These are phyloP conservation scores for Gisinianus flammeolus DNA, from an alignment of 2,888 invertebrate genomes.

Conservation along the genomic window DNA sequence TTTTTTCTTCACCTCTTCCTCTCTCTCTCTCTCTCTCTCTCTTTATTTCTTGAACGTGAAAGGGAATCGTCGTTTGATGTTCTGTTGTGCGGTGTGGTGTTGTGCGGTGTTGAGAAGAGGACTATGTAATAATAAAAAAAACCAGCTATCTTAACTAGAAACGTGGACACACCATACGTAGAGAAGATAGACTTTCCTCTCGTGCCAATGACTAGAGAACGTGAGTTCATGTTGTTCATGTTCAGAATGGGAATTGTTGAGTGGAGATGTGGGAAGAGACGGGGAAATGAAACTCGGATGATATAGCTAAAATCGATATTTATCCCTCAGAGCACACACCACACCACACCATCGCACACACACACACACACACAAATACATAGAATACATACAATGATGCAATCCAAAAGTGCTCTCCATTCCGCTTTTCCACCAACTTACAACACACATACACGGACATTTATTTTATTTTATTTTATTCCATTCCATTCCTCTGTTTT, in stretches of 20 bases:
- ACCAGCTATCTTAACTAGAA: too few relatives aligned
- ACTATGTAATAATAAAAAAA: too few relatives aligned
- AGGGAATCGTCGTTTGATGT: background rate
- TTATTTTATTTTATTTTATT: constrained; percentile 7
- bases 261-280: background rate
- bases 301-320: constrained; percentile 4
- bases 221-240: background rate
- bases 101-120: too few relatives aligned
- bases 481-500: background rate
- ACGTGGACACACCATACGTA: too few relatives aligned
- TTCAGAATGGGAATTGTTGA: background rate
- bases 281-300: background rate
- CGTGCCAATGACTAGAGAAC: background rate
- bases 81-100: too few relatives aligned
- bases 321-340: background rate
- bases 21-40: too few relatives aligned
- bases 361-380: too few relatives aligned
- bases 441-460: background rate
- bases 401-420: constrained; percentile 22
- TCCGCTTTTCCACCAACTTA: background rate
- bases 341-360: background rate
- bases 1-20: too few relatives aligned
- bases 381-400: too few relatives aligned
- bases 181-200: too few relatives aligned
- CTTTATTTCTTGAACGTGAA: background rate